Percentiles rank a stretch among this genome's conserved stretches.
Evolutionary conservation across 2,797 vertebrate species (phyloP).

Genomic region (Psittacula derbiana): DNA sequence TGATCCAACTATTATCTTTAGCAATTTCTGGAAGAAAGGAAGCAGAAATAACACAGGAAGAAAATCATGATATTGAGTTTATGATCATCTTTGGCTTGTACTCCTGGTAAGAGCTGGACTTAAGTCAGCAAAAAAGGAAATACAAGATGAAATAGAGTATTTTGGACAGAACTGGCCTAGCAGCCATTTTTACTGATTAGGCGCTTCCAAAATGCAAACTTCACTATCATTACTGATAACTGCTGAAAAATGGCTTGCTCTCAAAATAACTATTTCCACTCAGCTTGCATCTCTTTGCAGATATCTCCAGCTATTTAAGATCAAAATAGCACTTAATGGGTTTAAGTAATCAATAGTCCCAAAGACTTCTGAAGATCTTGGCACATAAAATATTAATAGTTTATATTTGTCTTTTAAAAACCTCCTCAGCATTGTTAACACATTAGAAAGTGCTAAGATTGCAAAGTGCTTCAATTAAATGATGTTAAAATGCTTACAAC

Average conservation of each 20-base stretch:
- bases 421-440: slow-evolving; percentile 70
- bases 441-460: slow-evolving; percentile 48
- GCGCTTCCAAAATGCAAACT: not conserved
- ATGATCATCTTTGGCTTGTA: not conserved
- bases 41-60: not conserved
- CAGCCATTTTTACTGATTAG: not conserved
- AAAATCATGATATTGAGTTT: not conserved
- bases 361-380: slow-evolving; percentile 76
- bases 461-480: slow-evolving; percentile 68
- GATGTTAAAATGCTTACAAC: slow-evolving; percentile 54
- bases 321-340: slow-evolving; percentile 80
- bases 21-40: not conserved
- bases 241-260: not conserved
- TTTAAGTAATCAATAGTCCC: slow-evolving; percentile 85
- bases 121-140: not conserved
- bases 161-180: not conserved
- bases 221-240: not conserved
- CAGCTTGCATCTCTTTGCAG: slow-evolving; percentile 9
- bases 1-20: not conserved
- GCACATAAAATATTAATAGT: slow-evolving; percentile 84
- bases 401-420: slow-evolving; percentile 70
- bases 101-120: not conserved
- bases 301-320: slow-evolving; percentile 73
- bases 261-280: slow-evolving; percentile 45
- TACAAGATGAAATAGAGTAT: not conserved